Evolutionary conservation across 2,797 vertebrate species (phyloP).

Genomic region (Triplophysa bombifrons): DNA sequence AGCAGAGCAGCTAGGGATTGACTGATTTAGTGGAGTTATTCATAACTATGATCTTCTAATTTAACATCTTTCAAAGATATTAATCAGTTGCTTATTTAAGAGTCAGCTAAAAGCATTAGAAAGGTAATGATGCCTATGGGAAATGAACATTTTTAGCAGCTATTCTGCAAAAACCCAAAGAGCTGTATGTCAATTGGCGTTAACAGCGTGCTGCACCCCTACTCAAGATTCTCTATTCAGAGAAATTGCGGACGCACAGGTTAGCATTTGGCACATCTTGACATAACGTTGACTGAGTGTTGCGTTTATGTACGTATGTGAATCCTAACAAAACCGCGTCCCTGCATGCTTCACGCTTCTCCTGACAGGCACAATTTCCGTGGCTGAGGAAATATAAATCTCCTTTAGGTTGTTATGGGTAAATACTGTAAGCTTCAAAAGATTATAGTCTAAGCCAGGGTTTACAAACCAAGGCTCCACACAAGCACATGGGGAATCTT

Average conservation of each 20-base stretch:
- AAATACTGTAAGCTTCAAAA: conserved; percentile 67
- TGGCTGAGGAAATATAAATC: conserved; percentile 58
- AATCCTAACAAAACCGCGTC: neutral
- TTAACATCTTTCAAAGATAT: conserved; percentile 71
- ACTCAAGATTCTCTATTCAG: conserved; percentile 2
- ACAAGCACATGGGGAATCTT: conserved; percentile 53
- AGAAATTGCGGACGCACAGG: neutral
- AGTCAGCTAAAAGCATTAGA: conserved; percentile 64
- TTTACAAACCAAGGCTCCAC: conserved; percentile 65
- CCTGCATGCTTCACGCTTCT: conserved; percentile 29
- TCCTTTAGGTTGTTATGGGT: conserved; percentile 62
- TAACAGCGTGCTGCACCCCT: conserved; percentile 1
- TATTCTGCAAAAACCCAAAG: neutral
- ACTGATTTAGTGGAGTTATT: conserved; percentile 72
- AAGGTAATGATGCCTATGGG: conserved; percentile 70
- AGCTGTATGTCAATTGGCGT: neutral
- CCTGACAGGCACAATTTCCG: conserved; percentile 55
- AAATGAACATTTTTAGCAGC: conserved; percentile 59
- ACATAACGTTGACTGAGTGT: conserved; percentile 7
- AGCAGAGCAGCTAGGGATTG: conserved; percentile 50
- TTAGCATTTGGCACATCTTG: neutral
- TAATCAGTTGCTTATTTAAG: conserved; percentile 81
- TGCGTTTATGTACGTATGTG: conserved; percentile 1
- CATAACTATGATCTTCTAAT: conserved; percentile 78
- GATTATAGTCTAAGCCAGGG: conserved; percentile 65